phyloP scores from a whole-genome alignment of 30 jellyfish, hydroid and myxozoan species.

The Euphysa ruthae region DNA sequence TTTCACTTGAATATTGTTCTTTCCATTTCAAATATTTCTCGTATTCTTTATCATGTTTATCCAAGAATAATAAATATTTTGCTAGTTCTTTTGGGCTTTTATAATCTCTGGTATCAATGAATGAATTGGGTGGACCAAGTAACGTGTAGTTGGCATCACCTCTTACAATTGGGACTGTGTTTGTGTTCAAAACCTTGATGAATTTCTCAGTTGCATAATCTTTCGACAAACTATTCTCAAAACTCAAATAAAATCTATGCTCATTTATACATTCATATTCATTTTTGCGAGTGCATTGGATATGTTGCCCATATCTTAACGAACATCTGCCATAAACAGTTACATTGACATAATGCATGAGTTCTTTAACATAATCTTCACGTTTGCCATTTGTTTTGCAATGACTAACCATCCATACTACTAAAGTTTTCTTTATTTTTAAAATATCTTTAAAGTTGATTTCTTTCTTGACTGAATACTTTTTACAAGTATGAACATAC shows the following conservation, averaged over 20 bases:
- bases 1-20: neutral
- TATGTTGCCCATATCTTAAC: slow-evolving; percentile 32
- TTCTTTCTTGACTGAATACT: neutral
- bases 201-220: slow-evolving; percentile 72
- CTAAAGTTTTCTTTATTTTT: neutral
- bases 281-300: slow-evolving; percentile 29
- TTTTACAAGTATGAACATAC: slow-evolving; percentile 10
- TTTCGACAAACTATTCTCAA: slow-evolving; percentile 54
- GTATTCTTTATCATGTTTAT: slow-evolving; percentile 31
- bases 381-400: slow-evolving; percentile 10
- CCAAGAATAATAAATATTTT: slow-evolving; percentile 26
- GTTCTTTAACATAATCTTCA: slow-evolving; percentile 41
- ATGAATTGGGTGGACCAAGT: slow-evolving; percentile 44
- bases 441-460: neutral
- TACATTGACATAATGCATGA: slow-evolving; percentile 31
- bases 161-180: slow-evolving; percentile 63
- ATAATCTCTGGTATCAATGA: slow-evolving; percentile 42
- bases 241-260: slow-evolving; percentile 52
- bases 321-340: slow-evolving; percentile 61
- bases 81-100: slow-evolving; percentile 52
- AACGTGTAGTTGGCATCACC: slow-evolving; percentile 50
- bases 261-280: slow-evolving; percentile 8
- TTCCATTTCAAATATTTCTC: slow-evolving; percentile 37
- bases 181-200: slow-evolving; percentile 51
- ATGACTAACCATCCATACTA: slow-evolving; percentile 10